Evolutionary conservation across 2,113 vertebrate species (phyloP).

Genomic region (Scomber colias): DNA sequence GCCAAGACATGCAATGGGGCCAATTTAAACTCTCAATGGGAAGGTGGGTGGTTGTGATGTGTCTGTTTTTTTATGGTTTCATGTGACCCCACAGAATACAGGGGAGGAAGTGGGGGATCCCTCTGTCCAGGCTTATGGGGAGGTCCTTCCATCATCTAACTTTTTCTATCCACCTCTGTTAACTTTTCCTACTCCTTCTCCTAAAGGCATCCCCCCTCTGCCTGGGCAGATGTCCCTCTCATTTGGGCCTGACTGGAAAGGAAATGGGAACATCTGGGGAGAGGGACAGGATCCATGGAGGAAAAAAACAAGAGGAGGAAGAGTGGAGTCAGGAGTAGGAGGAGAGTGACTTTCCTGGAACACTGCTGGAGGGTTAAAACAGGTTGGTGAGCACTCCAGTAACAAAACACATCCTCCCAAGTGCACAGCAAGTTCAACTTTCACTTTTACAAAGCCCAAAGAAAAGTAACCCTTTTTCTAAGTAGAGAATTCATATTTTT

Average conservation of each 20-base stretch:
- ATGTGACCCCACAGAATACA: slow-evolving; percentile 11
- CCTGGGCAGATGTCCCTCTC: slow-evolving; percentile 76
- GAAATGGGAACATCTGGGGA: slow-evolving; percentile 79
- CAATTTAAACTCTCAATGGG: slow-evolving; percentile 24
- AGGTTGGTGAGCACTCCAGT: slow-evolving; percentile 53
- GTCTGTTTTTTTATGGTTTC: slow-evolving; percentile 20
- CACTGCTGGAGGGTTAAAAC: slow-evolving; percentile 60
- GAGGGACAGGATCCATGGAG: slow-evolving; percentile 63
- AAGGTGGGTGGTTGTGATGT: slow-evolving; percentile 29
- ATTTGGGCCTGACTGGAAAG: slow-evolving; percentile 74
- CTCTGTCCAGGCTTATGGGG: slow-evolving; percentile 38
- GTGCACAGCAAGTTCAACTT: background rate
- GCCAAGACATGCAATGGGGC: slow-evolving; percentile 35
- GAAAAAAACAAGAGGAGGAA: slow-evolving; percentile 50
- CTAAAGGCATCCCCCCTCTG: slow-evolving; percentile 67
- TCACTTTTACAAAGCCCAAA: slow-evolving; percentile 18
- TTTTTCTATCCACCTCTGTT: slow-evolving; percentile 67
- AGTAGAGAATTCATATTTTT: background rate
- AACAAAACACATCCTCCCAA: slow-evolving; percentile 29
- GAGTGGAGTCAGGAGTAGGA: slow-evolving; percentile 49
- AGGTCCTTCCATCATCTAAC: slow-evolving; percentile 64
- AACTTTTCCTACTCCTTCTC: slow-evolving; percentile 71
- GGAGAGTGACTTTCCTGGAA: slow-evolving; percentile 68
- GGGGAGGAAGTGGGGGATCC: slow-evolving; percentile 15
- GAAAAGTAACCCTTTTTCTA: too few relatives aligned